Evolutionary conservation across 2,888 invertebrate genomes (phyloP), one percentile per base, ranked within the genome.

Genomic region (Panorpa germanica): DNA sequence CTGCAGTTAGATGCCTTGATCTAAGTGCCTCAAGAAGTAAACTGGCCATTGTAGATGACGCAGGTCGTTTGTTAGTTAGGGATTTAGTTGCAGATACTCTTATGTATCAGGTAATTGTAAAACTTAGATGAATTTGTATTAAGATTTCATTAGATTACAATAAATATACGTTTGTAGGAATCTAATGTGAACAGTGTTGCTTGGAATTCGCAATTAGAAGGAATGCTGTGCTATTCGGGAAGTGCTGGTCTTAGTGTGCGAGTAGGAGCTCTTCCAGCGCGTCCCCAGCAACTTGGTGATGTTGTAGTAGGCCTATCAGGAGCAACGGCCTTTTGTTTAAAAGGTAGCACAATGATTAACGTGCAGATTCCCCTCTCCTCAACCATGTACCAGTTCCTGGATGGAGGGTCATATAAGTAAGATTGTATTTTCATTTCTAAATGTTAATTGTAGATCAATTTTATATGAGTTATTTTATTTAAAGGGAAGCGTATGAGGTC

Each of bases 381-480:
- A 29, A 85, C 93, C 1, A 85, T 98, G 70, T 91, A 90, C 55
- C 96, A 96, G 50, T 96, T 90, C 47, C 65, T 93, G 30, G 91
- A 96, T 8, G 48, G 54, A 9, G 54, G 51, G 4, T 39, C 63
- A 46, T 61, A 56, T 53, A 49, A 59, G 58, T 56, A 44, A 41
- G 40, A 36, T 25, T 15, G 18, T 24, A 32, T 24, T 27, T 15
- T 34, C n/a, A 10, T 11, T 25, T 21, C 29, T 32, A 20, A 12
- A 8, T 17, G 20, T 22, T 19, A 28, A 28, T 34, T 22, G 14
- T 24, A 20, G 32, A 17, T 25, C 25, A 25, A 29, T 28, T 31
- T 32, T 31, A 14, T 26, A 26, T 34, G 22, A 26, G 33, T 23
- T 32, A 32, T 26, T 38, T 31, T 34, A 21, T 32, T 41, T 40